phyloP scores from a whole-genome alignment of 2,113 vertebrate genomes.

The Chinchilla lanigera region DNA sequence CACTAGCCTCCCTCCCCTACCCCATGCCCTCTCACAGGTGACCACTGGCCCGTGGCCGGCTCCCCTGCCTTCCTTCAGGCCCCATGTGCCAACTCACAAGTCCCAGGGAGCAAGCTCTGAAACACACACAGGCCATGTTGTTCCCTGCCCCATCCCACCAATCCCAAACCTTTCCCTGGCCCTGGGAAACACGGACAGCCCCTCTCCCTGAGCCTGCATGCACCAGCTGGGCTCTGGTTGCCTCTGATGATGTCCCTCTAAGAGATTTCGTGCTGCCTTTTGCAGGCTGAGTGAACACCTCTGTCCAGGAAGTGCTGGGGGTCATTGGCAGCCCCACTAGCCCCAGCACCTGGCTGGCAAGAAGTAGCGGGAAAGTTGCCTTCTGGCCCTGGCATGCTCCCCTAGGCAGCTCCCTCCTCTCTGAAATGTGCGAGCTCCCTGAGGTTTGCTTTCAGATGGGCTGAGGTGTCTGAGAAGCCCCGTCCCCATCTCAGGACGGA shows the following conservation, averaged over 20 bases:
- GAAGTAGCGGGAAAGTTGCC: not conserved
- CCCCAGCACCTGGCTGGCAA: not conserved
- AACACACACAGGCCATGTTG: not conserved
- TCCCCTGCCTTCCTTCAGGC: not conserved
- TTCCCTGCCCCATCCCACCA: not conserved
- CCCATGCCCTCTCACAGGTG: no score
- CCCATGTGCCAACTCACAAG: fast-evolving
- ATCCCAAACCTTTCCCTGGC: not conserved
- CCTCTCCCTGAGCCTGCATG: not conserved
- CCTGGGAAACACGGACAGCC: not conserved
- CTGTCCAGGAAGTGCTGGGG: not conserved
- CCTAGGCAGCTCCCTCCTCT: not conserved
- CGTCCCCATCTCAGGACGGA: not conserved
- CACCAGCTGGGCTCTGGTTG: not conserved
- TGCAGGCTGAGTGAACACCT: not conserved
- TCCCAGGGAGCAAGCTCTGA: not conserved
- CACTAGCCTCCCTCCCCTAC: not conserved
- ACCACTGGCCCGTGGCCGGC: fast-evolving
- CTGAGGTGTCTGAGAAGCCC: not conserved
- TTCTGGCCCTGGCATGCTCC: not conserved
- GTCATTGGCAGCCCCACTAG: not conserved
- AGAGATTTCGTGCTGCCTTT: not conserved
- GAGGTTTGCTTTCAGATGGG: slow-evolving; percentile 46
- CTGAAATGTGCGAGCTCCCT: not conserved
- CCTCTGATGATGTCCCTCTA: not conserved